A percentile compares a stretch with the other conserved stretches of the same genome.
Evolutionary conservation across 2,797 vertebrate genomes (phyloP).

Genomic region (Sitta carolinensis): DNA sequence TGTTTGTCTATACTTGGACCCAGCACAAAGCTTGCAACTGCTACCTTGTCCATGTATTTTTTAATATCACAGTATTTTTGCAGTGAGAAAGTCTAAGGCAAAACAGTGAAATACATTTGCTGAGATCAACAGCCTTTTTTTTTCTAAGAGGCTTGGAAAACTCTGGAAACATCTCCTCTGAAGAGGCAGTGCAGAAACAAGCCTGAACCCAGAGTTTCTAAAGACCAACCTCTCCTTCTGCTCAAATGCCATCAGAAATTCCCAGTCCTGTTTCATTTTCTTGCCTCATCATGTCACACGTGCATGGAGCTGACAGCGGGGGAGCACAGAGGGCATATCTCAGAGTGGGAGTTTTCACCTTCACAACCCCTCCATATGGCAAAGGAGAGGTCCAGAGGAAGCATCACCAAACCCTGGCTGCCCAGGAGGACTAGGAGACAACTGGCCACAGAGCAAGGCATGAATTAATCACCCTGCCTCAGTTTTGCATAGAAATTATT

Average conservation of each 20-base stretch:
- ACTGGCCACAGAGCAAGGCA: fast-evolving
- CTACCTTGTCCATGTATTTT: neutral
- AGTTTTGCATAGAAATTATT: neutral
- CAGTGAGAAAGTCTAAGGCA: neutral
- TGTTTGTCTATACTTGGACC: neutral
- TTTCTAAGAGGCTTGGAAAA: neutral
- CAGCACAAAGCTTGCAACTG: neutral
- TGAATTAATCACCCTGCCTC: neutral
- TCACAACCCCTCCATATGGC: neutral
- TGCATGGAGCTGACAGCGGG: fast-evolving
- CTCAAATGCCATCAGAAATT: neutral
- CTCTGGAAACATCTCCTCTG: neutral
- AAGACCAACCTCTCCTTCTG: neutral
- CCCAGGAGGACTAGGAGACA: neutral
- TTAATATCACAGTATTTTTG: neutral
- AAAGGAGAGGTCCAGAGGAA: neutral
- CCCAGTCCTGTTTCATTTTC: neutral
- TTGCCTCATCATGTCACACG: neutral
- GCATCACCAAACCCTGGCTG: fast-evolving
- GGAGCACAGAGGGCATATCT: neutral
- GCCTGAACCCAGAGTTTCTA: neutral
- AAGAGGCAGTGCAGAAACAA: neutral
- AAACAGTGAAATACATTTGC: fast-evolving
- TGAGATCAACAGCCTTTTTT: neutral
- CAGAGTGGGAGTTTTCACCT: neutral